Evolutionary conservation across 2,797 vertebrate genomes (phyloP).

Genomic region (Sorex maritimensis): DNA sequence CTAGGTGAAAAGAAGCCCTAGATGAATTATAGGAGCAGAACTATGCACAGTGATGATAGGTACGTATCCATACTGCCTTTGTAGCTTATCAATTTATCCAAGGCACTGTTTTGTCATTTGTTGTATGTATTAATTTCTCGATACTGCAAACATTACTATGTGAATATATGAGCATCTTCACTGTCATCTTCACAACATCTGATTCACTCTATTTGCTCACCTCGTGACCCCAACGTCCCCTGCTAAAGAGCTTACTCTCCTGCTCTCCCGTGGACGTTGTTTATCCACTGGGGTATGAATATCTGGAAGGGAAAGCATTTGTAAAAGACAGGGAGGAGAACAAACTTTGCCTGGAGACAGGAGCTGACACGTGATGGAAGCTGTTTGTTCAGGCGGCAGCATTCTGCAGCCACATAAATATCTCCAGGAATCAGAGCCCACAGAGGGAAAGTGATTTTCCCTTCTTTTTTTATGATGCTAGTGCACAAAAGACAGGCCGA

Average conservation of each 20-base stretch:
- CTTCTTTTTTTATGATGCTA: constrained; percentile 31
- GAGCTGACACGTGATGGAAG: constrained; percentile 68
- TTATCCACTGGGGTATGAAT: neutral
- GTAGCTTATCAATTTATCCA: neutral
- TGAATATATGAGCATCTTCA: constrained; percentile 55
- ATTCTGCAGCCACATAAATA: constrained; percentile 60
- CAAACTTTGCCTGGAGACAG: constrained; percentile 70
- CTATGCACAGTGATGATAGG: neutral
- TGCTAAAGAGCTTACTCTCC: constrained; percentile 25
- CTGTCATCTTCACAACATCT: constrained; percentile 28
- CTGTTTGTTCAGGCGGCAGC: constrained; percentile 52
- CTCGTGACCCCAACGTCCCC: neutral
- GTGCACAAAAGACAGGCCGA: neutral
- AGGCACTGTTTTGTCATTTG: constrained; percentile 32
- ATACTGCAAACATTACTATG: constrained; percentile 48
- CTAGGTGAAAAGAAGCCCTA: constrained; percentile 48
- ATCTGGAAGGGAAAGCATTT: constrained; percentile 59
- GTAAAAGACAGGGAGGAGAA: constrained; percentile 47
- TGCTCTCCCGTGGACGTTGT: constrained; percentile 30
- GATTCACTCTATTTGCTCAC: neutral
- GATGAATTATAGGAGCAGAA: constrained; percentile 13
- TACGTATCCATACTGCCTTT: neutral
- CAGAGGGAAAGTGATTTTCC: constrained; percentile 3
- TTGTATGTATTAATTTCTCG: constrained; percentile 57
- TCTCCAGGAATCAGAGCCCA: constrained; percentile 27